Conservation (phyloP, 1,140 invertebrate genomes). For the Helicoverpa zea region DNA sequence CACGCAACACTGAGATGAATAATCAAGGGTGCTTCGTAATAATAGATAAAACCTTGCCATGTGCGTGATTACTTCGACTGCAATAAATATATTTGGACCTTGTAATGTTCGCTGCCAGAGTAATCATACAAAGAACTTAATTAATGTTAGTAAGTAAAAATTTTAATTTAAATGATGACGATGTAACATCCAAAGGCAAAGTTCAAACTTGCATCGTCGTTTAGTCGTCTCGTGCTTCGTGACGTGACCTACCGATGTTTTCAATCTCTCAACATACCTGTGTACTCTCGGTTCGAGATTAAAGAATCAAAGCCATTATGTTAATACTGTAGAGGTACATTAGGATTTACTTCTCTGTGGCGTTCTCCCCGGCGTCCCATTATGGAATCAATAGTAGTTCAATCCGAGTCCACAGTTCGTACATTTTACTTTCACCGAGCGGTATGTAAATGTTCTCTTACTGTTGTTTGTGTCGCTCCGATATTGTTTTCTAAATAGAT, state of each 20-base stretch:
- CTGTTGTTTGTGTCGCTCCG: conserved; percentile 40
- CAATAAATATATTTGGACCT: neutral
- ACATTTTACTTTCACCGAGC: conserved; percentile 60
- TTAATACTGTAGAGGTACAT: conserved; percentile 65
- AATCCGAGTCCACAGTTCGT: conserved; percentile 33
- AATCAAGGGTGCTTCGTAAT: conserved; percentile 61
- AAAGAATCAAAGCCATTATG: conserved; percentile 59
- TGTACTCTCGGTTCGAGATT: conserved; percentile 42
- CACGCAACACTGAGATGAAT: conserved; percentile 58
- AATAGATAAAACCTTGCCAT: conserved; percentile 48
- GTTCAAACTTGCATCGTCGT: neutral
- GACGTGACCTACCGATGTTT: conserved; percentile 38
- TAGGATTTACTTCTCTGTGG: conserved; percentile 60
- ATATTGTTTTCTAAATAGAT: conserved; percentile 48
- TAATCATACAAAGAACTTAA: conserved; percentile 33
- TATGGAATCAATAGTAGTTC: conserved; percentile 57
- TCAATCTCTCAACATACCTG: conserved; percentile 53
- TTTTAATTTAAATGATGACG: neutral
- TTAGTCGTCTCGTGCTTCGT: neutral
- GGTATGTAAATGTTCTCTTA: conserved; percentile 55
- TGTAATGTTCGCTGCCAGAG: conserved; percentile 1
- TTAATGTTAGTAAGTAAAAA: neutral
- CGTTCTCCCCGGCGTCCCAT: conserved; percentile 54
- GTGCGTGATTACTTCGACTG: conserved; percentile 11
- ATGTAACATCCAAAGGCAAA: conserved; percentile 2